A percentile compares a stretch with the other conserved stretches of the same genome.
Conservation (phyloP, 2,113 vertebrate genomes). For the Coreoperca whiteheadi region DNA sequence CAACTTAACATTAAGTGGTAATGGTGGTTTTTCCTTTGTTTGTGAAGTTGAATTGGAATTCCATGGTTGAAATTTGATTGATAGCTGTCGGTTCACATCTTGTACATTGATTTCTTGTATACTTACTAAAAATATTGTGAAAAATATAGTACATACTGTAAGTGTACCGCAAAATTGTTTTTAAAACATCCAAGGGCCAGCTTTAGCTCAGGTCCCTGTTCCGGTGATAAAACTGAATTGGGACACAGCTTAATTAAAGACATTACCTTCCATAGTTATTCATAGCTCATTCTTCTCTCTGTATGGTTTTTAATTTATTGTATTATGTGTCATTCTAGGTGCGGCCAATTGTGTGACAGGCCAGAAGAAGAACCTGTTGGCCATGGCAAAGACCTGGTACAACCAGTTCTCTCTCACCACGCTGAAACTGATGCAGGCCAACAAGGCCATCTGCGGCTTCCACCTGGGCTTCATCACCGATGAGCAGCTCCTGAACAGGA, state of each 20-base stretch:
- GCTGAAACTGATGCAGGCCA: slow-evolving; percentile 89
- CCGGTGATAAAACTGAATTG: not conserved
- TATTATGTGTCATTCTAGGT: slow-evolving; percentile 75
- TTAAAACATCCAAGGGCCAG: not conserved
- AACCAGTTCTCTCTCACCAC: slow-evolving; percentile 91
- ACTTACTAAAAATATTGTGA: no score
- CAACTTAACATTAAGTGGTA: no score
- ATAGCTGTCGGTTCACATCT: no score
- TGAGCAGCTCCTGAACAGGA: slow-evolving; percentile 74
- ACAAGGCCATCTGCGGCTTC: slow-evolving; percentile 91
- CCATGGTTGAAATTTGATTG: no score
- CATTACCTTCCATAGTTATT: not conserved
- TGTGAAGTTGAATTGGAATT: no score
- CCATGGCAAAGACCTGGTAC: slow-evolving; percentile 94
- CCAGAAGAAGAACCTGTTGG: slow-evolving; percentile 90
- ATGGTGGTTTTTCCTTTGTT: no score
- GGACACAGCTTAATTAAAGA: not conserved
- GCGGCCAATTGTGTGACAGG: slow-evolving; percentile 90
- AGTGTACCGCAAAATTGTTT: not conserved
- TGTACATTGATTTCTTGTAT: no score
- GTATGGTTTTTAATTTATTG: not conserved
- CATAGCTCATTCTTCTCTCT: fast-evolving
- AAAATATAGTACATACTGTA: not conserved
- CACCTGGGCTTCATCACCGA: slow-evolving; percentile 86
- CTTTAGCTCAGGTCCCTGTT: not conserved